phyloP scores from a whole-genome alignment of 2,113 vertebrate species.

The Alces alces region DNA sequence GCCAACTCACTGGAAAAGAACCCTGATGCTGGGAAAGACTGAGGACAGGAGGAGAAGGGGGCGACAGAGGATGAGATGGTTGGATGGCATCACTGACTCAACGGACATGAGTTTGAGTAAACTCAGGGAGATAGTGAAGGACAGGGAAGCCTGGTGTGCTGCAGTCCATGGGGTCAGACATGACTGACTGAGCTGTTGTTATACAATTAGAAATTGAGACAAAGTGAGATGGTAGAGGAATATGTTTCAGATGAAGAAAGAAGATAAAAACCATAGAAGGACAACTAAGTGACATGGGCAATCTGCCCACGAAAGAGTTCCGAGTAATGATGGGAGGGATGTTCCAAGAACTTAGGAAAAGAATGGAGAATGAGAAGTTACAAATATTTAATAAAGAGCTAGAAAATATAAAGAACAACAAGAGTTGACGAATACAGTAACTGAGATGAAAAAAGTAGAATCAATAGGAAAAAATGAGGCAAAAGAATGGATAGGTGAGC shows the following conservation, averaged over 20 bases:
- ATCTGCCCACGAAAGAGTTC: background rate
- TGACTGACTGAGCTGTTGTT: background rate
- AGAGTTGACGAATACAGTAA: background rate
- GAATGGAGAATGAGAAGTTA: background rate
- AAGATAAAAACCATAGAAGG: background rate
- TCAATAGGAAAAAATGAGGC: background rate
- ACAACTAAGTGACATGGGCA: background rate
- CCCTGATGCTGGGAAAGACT: background rate
- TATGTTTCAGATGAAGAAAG: background rate
- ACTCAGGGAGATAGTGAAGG: background rate
- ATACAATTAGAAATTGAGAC: background rate
- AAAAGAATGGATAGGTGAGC: background rate
- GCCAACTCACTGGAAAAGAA: background rate
- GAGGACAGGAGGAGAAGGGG: background rate
- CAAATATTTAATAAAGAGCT: background rate
- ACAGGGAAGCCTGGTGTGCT: background rate
- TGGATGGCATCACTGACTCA: background rate
- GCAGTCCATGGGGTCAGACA: background rate
- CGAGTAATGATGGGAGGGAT: accelerated
- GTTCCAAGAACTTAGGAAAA: background rate
- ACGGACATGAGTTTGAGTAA: background rate
- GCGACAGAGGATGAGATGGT: background rate
- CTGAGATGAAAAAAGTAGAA: background rate
- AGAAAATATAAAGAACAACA: background rate
- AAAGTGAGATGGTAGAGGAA: background rate